These are phyloP conservation scores for Mastomys coucha DNA, from an alignment of 2,113 vertebrate genomes.

Conservation along the genomic window DNA sequence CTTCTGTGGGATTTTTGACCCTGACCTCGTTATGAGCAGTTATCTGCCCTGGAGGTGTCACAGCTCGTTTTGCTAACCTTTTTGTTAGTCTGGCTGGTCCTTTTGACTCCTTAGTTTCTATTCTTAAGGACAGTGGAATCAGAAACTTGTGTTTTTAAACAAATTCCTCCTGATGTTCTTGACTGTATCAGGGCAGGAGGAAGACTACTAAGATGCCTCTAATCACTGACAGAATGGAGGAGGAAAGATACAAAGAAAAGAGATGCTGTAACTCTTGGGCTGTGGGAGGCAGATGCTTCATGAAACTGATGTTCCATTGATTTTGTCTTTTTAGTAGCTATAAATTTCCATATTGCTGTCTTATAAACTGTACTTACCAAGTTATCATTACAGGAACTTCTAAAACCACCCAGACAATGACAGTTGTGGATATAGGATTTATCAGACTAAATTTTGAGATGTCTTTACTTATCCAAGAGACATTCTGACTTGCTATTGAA, in stretches of 20 bases:
- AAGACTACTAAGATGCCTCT: not conserved
- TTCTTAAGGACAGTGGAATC: not conserved
- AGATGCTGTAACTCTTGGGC: not conserved
- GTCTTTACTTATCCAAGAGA: constrained; percentile 55
- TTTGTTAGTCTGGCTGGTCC: not conserved
- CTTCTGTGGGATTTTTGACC: not conserved
- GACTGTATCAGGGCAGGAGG: constrained; percentile 21
- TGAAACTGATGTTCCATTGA: constrained; percentile 17
- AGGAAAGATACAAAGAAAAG: not conserved
- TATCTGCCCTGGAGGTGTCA: not conserved
- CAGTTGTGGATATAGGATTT: constrained; percentile 24
- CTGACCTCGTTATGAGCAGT: not conserved
- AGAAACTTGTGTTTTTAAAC: constrained; percentile 33
- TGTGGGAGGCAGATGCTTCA: not conserved
- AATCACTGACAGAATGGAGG: not conserved
- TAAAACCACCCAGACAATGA: constrained; percentile 15
- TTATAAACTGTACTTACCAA: constrained; percentile 22
- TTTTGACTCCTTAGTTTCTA: not conserved
- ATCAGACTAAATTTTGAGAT: constrained; percentile 6
- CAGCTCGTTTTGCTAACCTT: not conserved
- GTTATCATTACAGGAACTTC: constrained; percentile 33
- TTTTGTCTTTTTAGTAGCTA: not conserved
- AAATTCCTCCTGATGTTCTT: constrained; percentile 45
- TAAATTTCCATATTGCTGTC: constrained; percentile 40
- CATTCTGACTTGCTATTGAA: constrained; percentile 42